Percentiles rank a stretch among this genome's conserved stretches.
Conservation (phyloP, 2,113 vertebrate genomes). For the Oncorhynchus masou region DNA sequence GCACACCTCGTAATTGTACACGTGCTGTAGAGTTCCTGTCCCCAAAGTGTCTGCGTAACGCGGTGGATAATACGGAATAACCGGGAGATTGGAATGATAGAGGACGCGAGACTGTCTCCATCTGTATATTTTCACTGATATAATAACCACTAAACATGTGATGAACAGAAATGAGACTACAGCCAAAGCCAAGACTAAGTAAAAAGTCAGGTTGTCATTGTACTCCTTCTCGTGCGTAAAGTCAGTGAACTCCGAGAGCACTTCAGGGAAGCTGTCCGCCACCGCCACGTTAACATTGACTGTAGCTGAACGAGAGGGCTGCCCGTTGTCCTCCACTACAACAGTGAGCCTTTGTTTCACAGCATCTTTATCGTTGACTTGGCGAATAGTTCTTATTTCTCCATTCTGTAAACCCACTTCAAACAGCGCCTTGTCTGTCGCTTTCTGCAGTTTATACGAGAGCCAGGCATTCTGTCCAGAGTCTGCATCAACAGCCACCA, state of each 20-base stretch:
- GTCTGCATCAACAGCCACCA: constrained; percentile 39
- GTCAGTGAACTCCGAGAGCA: constrained; percentile 48
- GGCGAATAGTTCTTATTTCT: constrained; percentile 35
- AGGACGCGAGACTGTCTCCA: constrained; percentile 59
- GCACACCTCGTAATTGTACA: constrained; percentile 58
- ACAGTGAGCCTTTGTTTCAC: constrained; percentile 37
- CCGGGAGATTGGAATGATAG: constrained; percentile 56
- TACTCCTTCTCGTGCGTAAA: constrained; percentile 40
- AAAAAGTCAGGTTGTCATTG: constrained; percentile 34
- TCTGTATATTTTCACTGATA: constrained; percentile 58
- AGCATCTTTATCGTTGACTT: constrained; percentile 38
- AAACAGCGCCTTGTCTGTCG: constrained; percentile 35
- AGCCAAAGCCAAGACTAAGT: constrained; percentile 56
- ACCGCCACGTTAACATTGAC: constrained; percentile 23
- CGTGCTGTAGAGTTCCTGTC: constrained; percentile 61
- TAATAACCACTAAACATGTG: constrained; percentile 55
- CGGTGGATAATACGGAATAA: constrained; percentile 66
- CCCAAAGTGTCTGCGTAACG: constrained; percentile 64
- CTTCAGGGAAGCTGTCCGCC: constrained; percentile 29
- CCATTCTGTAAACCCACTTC: constrained; percentile 35
- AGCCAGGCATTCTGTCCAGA: constrained; percentile 42
- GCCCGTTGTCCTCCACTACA: constrained; percentile 40
- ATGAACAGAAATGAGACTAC: constrained; percentile 71
- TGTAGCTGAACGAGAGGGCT: constrained; percentile 22
- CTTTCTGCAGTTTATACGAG: constrained; percentile 41